Base-by-base conservation (phyloP, 2,797 vertebrate genomes). In the Phataginus tetradactyla region DNA sequence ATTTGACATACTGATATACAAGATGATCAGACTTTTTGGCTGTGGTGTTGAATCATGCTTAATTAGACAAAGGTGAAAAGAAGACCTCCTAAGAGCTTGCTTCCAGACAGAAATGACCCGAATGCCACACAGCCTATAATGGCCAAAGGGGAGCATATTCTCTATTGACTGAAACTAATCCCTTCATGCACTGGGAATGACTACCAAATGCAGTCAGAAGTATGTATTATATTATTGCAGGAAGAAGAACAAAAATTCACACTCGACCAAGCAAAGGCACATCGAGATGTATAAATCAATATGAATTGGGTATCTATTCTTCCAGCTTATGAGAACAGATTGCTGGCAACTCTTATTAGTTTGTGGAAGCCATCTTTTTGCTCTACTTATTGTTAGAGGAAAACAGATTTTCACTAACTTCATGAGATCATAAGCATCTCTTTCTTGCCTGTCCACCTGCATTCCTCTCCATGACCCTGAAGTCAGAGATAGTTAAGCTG, bases 281-380 rank as follows among this genome's bases (percentile, higher is more conserved):
- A 86, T 78, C 5, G 1, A 84, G 57, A 96, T 86, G 75, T 66
- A 89, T 91, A 89, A 97, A 95, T 96, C 85, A 95, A 49, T 91
- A 71, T 75, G 61, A 78, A 45, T 29, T 29, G 8, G 57, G 25
- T 85, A 51, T 92, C 51, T 86, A 21, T 78, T 95, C 78, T 97
- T 86, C 69, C 42, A 95, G 86, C 18, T 45, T 20, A 51, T 45
- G n/a, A 93, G 37, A 29, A 91, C 0, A 34, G 49, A 42, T 80
- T 59, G 1, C 7, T 81, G 45, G 45, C 53, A 77, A 75, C 63
- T 85, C 39, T 75, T 53, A 57, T 0, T 15, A 42, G 81, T 95
- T 95, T 55, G 84, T 51, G n/a, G 71, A 95, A 95, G 45, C 13
- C 21, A 81, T 80, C 32, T 63, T 92, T 96, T 74, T 61, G 3